Percentiles rank a stretch among this genome's conserved stretches.
Conservation (phyloP, 1,140 invertebrate species). For the Halesus radiatus region DNA sequence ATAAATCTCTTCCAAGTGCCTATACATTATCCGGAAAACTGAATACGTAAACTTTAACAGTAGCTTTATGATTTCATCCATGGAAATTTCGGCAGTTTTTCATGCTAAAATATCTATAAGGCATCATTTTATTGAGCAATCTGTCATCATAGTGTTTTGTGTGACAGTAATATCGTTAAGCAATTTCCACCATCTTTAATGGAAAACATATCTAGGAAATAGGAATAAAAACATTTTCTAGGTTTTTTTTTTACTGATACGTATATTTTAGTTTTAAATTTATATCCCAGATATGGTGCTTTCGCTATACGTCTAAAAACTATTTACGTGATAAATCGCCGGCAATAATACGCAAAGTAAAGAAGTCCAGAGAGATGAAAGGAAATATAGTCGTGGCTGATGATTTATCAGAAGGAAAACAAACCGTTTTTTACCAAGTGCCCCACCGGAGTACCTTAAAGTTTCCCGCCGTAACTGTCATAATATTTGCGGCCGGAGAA, state of each 20-base stretch:
- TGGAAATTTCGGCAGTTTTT: too few species aligned
- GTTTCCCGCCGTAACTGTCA: constrained; percentile 27
- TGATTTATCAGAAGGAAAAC: constrained; percentile 36
- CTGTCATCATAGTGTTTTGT: background rate
- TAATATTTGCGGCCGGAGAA: constrained; percentile 38
- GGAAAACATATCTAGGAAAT: background rate
- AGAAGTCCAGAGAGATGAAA: constrained; percentile 32
- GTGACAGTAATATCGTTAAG: constrained; percentile 18
- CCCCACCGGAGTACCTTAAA: constrained; percentile 5
- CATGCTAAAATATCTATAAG: background rate
- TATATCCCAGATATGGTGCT: background rate
- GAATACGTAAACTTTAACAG: too few species aligned
- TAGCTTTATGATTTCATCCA: too few species aligned
- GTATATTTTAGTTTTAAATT: constrained; percentile 29
- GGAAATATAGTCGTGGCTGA: constrained; percentile 19
- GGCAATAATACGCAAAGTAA: constrained; percentile 34
- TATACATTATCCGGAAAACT: too few species aligned
- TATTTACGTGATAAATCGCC: constrained; percentile 28
- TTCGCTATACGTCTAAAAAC: constrained; percentile 15
- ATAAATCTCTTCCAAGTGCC: too few species aligned
- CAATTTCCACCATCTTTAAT: constrained; percentile 11
- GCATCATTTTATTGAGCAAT: background rate
- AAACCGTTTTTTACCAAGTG: constrained; percentile 30
- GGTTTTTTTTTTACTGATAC: constrained; percentile 27
- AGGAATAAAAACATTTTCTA: background rate